Evolutionary conservation across 2,113 vertebrate species (phyloP).

Genomic region (Ancistrus triradiatus): DNA sequence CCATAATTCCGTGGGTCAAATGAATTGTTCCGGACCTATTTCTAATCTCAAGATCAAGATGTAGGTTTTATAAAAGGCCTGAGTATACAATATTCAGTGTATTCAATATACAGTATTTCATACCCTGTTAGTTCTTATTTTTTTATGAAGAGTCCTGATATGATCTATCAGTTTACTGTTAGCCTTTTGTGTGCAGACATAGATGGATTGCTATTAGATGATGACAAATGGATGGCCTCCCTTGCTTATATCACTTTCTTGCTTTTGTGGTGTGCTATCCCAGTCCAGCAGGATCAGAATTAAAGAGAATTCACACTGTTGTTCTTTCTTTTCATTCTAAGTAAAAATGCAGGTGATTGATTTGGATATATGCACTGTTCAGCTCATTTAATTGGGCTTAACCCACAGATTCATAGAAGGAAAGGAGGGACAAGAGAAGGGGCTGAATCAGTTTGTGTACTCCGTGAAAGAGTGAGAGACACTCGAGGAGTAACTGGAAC

Average conservation of each 20-base stretch:
- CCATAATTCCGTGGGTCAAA: background rate
- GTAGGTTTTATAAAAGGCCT: no score
- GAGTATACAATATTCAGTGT: background rate
- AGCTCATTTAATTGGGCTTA: constrained; percentile 60
- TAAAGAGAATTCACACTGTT: background rate
- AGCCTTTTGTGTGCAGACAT: constrained; percentile 44
- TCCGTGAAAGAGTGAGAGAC: background rate
- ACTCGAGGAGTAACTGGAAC: background rate
- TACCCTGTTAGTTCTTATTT: background rate
- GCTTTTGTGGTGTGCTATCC: background rate
- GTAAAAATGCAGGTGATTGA: constrained; percentile 57
- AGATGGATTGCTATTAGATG: constrained; percentile 66
- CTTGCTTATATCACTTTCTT: constrained; percentile 65
- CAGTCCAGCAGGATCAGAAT: background rate
- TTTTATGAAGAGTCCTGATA: constrained; percentile 33
- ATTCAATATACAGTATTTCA: background rate
- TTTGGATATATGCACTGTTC: constrained; percentile 59
- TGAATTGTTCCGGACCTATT: no score
- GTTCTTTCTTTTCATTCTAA: constrained; percentile 56
- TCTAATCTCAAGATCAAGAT: no score
- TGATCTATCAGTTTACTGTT: constrained; percentile 42
- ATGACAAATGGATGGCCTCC: constrained; percentile 61
- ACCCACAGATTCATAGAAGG: constrained; percentile 55
- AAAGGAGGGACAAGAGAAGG: constrained; percentile 22
- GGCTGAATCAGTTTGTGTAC: background rate